Percentiles rank a stretch among this genome's conserved stretches.
Conservation (phyloP, 2,113 vertebrate species). For the Cnemophilus loriae region DNA sequence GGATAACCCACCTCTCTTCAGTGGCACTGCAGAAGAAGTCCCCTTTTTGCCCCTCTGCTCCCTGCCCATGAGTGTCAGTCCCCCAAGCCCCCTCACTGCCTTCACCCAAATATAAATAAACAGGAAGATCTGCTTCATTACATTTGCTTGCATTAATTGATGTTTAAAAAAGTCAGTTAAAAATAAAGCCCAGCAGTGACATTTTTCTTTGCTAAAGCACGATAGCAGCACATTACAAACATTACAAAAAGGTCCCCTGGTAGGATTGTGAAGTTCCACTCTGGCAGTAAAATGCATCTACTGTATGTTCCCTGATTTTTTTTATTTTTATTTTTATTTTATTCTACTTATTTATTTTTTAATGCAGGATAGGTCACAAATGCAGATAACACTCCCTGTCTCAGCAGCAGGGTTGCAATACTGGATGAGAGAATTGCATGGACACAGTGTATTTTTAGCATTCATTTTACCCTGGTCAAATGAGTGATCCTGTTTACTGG, state of each 20-base stretch:
- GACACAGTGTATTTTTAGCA: background rate
- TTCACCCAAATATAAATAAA: conserved; percentile 65
- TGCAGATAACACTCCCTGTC: conserved; percentile 15
- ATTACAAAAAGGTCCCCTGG: conserved; percentile 74
- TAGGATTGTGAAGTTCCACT: conserved; percentile 67
- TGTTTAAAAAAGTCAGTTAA: conserved; percentile 72
- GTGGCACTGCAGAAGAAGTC: background rate
- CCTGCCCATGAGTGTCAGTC: background rate
- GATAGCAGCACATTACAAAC: conserved; percentile 73
- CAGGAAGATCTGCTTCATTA: conserved; percentile 68
- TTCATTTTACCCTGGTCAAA: background rate
- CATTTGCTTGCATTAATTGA: conserved; percentile 78
- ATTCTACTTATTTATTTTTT: background rate
- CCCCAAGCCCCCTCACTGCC: background rate
- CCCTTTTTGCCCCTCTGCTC: background rate
- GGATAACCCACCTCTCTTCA: background rate
- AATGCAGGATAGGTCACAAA: background rate
- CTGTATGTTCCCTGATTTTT: conserved; percentile 37
- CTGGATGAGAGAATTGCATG: background rate
- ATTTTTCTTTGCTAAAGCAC: conserved; percentile 77
- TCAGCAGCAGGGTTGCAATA: background rate
- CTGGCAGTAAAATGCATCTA: conserved; percentile 70
- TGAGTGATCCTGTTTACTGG: background rate
- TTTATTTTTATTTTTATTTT: background rate
- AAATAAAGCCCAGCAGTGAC: conserved; percentile 78